These are phyloP conservation scores for Epistrophe grossulariae DNA, from an alignment of 2,888 invertebrate species.

Conservation along the genomic window DNA sequence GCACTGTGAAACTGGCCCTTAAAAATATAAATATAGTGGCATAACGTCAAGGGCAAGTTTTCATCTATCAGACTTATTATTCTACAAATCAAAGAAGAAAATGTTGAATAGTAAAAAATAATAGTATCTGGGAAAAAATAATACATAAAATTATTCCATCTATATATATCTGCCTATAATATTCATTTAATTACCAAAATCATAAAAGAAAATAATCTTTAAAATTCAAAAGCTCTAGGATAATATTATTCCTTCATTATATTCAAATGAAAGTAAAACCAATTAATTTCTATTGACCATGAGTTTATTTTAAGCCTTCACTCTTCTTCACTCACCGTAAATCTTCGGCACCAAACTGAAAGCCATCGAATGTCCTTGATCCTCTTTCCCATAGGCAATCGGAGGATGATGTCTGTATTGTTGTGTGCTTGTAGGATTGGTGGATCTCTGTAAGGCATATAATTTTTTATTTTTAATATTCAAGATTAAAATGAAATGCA, in stretches of 20 bases:
- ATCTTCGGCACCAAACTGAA: conserved; percentile 95
- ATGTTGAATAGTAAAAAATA: neutral
- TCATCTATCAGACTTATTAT: too few species aligned
- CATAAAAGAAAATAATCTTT: neutral
- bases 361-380: conserved; percentile 95
- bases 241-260: conserved; percentile 1
- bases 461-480: neutral
- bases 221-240: neutral
- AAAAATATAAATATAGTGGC: too few species aligned
- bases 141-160: neutral
- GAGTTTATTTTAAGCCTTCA: conserved; percentile 20
- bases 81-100: neutral
- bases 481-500: neutral
- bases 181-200: neutral
- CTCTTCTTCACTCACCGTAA: conserved; percentile 89
- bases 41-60: too few species aligned
- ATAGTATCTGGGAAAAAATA: neutral
- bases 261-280: conserved; percentile 17
- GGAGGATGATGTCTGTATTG: conserved; percentile 92
- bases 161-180: neutral
- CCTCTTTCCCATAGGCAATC: conserved; percentile 92
- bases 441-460: conserved; percentile 88
- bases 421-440: conserved; percentile 90
- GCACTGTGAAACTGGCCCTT: too few species aligned
- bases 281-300: conserved; percentile 48